Percentiles rank a stretch among this genome's conserved stretches.
These are phyloP conservation scores for Romanogobio albipinnatus DNA, from an alignment of 2,113 vertebrate species.

Conservation along the genomic window DNA sequence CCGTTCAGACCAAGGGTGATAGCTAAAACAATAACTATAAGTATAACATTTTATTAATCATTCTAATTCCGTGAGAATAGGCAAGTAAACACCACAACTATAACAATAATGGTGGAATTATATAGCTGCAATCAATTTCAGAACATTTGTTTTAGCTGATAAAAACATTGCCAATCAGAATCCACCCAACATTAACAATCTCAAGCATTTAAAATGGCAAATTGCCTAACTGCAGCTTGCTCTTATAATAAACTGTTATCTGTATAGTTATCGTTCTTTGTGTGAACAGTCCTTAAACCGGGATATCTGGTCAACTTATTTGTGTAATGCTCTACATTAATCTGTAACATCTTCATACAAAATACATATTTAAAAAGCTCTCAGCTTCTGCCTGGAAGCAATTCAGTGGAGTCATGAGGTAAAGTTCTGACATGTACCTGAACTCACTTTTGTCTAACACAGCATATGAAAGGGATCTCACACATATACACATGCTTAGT, in stretches of 20 bases:
- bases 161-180: not conserved
- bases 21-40: too few species aligned
- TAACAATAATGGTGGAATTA: too few species aligned
- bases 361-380: not conserved
- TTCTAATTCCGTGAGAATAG: not conserved
- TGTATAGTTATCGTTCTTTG: too few species aligned
- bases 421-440: not conserved
- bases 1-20: too few species aligned
- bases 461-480: not conserved
- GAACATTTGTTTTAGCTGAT: too few species aligned
- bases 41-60: too few species aligned
- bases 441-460: not conserved
- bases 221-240: not conserved
- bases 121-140: too few species aligned
- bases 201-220: not conserved
- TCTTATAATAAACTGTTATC: not conserved
- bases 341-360: constrained; percentile 3
- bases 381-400: not conserved
- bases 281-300: too few species aligned
- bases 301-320: not conserved
- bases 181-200: not conserved
- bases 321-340: not conserved
- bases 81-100: too few species aligned
- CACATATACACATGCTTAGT: constrained; percentile 2
- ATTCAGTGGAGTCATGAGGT: not conserved